Percentiles rank a stretch among this genome's conserved stretches.
These are phyloP conservation scores for Drosophila mettleri DNA, from an alignment of 2,888 invertebrate species.

Conservation along the genomic window DNA sequence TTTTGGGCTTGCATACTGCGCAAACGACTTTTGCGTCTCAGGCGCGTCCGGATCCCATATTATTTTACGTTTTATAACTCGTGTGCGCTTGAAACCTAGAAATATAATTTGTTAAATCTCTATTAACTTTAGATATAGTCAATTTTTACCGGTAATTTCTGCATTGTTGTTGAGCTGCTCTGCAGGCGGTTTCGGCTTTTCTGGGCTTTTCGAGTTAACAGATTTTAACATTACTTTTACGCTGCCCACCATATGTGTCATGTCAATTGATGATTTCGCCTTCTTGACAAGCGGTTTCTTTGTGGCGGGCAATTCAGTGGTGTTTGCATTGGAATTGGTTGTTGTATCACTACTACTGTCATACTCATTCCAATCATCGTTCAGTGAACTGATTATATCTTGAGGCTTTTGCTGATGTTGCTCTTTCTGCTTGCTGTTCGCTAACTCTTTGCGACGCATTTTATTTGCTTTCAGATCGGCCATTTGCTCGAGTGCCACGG, in stretches of 20 bases:
- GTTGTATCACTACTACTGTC: conserved; percentile 64
- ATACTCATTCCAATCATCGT: conserved; percentile 84
- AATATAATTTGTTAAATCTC: not conserved
- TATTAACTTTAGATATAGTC: not conserved
- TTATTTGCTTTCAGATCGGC: conserved; percentile 63
- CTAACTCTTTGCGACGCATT: conserved; percentile 70
- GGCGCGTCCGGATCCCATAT: conserved; percentile 89
- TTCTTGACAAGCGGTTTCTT: conserved; percentile 37
- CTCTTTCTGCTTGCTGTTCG: conserved; percentile 52
- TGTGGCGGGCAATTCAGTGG: conserved; percentile 5
- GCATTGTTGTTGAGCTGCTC: conserved; percentile 32
- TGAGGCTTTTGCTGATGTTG: conserved; percentile 30
- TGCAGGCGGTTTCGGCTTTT: conserved; percentile 22
- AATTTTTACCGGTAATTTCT: conserved; percentile 37
- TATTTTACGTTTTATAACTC: conserved; percentile 90
- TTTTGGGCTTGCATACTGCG: conserved; percentile 79
- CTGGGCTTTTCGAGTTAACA: conserved; percentile 7
- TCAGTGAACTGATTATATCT: conserved; percentile 80
- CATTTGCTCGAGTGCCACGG: conserved; percentile 83
- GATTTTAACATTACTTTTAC: conserved; percentile 52
- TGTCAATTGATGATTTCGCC: conserved; percentile 21
- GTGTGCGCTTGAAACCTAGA: conserved; percentile 82
- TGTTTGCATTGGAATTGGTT: conserved; percentile 8
- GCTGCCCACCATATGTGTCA: conserved; percentile 14
- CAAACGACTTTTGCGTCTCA: conserved; percentile 80